A percentile compares a stretch with the other conserved stretches of the same genome.
Evolutionary conservation across 2,797 vertebrate genomes (phyloP).

Genomic region (Parambassis ranga): DNA sequence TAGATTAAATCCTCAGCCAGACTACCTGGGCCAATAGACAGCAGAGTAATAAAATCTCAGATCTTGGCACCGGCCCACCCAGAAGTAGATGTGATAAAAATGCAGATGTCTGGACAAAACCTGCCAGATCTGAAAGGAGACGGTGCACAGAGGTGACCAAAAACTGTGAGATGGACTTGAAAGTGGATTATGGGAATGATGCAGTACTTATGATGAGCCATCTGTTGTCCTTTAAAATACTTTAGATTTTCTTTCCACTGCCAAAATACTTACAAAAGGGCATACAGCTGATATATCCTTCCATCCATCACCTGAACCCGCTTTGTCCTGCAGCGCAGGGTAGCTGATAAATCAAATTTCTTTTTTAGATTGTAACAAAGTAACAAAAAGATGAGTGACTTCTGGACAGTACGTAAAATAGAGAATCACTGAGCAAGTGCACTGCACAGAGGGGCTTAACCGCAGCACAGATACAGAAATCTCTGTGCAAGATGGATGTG

Average conservation of each 20-base stretch:
- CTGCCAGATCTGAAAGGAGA: background rate
- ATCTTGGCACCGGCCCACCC: rapidly evolving
- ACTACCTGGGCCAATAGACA: background rate
- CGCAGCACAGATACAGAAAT: slow-evolving; percentile 1
- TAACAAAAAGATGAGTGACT: background rate
- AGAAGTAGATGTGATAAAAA: background rate
- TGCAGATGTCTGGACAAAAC: slow-evolving; percentile 10
- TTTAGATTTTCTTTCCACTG: background rate
- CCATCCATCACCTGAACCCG: too few species aligned
- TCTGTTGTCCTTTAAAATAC: background rate
- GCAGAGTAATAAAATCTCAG: background rate
- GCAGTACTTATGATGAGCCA: background rate
- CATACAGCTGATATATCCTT: background rate
- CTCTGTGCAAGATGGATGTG: background rate
- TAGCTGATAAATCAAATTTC: too few species aligned
- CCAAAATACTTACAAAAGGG: background rate
- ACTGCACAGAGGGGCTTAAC: background rate
- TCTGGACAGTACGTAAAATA: background rate
- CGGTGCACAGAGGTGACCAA: background rate
- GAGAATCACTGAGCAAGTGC: background rate
- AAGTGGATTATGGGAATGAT: slow-evolving; percentile 13
- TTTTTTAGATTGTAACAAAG: background rate
- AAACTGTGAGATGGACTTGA: background rate
- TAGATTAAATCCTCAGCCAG: background rate
- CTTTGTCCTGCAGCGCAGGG: too few species aligned